Conservation (phyloP, 2,888 invertebrate species). For the Synanthedon vespiformis region DNA sequence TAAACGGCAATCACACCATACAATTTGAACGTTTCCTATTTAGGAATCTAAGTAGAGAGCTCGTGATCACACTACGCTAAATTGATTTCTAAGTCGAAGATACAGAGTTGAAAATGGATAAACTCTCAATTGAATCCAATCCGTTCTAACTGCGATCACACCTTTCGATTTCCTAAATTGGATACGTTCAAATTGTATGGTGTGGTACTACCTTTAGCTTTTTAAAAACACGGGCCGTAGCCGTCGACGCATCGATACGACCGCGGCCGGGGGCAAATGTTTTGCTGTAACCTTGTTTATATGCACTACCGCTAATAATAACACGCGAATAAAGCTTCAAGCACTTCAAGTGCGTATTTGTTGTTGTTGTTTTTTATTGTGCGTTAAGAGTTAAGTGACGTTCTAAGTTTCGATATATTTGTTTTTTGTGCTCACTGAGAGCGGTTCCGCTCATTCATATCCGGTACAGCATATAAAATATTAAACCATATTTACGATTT, state of each 20-base stretch:
- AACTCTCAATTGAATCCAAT: too few species aligned
- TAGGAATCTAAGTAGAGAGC: too few species aligned
- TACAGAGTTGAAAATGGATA: too few species aligned
- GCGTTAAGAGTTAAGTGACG: conserved; percentile 33
- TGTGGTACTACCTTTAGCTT: too few species aligned
- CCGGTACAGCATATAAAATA: conserved; percentile 13
- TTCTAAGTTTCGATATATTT: conserved; percentile 22
- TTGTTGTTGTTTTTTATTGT: conserved; percentile 40
- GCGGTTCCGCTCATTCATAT: conserved; percentile 31
- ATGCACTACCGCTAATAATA: conserved; percentile 66
- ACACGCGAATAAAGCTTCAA: conserved; percentile 46
- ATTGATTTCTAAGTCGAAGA: too few species aligned
- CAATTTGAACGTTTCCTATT: too few species aligned
- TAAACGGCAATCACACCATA: too few species aligned
- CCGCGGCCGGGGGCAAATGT: conserved; percentile 48
- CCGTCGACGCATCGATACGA: conserved; percentile 60
- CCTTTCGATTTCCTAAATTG: too few species aligned
- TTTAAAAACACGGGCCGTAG: conserved; percentile 51
- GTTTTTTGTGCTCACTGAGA: conserved; percentile 41
- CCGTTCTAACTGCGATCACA: too few species aligned
- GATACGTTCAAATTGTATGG: too few species aligned
- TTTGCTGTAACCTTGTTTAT: conserved; percentile 62
- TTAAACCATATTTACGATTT: too few species aligned
- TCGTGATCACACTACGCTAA: too few species aligned
- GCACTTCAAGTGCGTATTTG: conserved; percentile 36